Evolutionary conservation across 2,797 vertebrate genomes (phyloP).

Genomic region (Parotocinclus haroldoi): DNA sequence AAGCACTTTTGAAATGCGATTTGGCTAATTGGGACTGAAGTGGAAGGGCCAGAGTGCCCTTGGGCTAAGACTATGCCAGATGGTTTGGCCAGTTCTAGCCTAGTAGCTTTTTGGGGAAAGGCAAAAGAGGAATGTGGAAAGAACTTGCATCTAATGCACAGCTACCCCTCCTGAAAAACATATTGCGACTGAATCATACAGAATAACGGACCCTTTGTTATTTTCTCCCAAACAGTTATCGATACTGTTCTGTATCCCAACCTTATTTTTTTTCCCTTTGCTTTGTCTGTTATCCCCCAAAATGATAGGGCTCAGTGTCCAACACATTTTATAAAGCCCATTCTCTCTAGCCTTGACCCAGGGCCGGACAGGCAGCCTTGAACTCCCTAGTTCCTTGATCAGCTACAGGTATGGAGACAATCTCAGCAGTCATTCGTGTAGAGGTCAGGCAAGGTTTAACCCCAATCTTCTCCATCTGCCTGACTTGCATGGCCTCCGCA

Average conservation of each 20-base stretch:
- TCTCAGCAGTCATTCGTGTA: constrained; percentile 54
- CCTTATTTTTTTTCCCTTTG: too few relatives aligned
- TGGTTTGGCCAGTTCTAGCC: constrained; percentile 23
- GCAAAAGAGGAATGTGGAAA: neutral
- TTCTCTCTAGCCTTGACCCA: constrained; percentile 4
- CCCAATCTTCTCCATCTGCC: constrained; percentile 76
- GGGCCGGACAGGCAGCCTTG: constrained; percentile 10
- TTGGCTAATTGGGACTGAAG: constrained; percentile 79
- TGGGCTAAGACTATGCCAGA: constrained; percentile 40
- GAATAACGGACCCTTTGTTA: too few relatives aligned
- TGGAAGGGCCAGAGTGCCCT: constrained; percentile 61
- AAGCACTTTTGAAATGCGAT: constrained; percentile 73
- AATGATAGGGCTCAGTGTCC: too few relatives aligned
- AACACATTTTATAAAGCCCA: too few relatives aligned
- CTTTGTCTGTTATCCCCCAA: too few relatives aligned
- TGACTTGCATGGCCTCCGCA: constrained; percentile 69
- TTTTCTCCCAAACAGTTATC: too few relatives aligned
- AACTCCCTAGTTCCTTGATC: constrained; percentile 44
- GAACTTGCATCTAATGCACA: too few relatives aligned
- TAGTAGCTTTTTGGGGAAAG: neutral
- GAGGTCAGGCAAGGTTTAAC: constrained; percentile 75
- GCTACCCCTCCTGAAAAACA: too few relatives aligned
- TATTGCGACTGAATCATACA: too few relatives aligned
- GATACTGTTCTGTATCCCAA: too few relatives aligned
- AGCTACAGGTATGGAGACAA: constrained; percentile 72